phyloP scores from a whole-genome alignment of 1,140 invertebrate genomes.

The Drosophila sechellia region DNA sequence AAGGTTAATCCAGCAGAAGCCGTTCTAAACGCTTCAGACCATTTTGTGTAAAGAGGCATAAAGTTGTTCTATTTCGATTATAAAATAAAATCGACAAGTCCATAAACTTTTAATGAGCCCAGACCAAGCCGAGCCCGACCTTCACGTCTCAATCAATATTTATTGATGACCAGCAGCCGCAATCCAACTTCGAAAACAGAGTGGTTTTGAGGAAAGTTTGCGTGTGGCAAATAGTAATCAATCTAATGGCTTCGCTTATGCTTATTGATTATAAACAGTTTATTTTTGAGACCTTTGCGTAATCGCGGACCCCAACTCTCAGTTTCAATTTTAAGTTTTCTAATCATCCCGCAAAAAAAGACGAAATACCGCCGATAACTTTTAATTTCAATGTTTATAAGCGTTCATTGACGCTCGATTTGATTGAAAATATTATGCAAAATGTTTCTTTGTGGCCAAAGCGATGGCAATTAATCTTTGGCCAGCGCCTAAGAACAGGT shows the following conservation, averaged over 20 bases:
- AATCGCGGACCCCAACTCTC: constrained; percentile 65
- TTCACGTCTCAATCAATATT: constrained; percentile 47
- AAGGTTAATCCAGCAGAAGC: constrained; percentile 42
- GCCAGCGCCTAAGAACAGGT: constrained; percentile 65
- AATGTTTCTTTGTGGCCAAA: constrained; percentile 49
- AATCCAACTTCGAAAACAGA: constrained; percentile 26
- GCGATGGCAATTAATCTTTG: constrained; percentile 66
- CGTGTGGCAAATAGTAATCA: constrained; percentile 55
- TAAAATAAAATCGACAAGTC: constrained; percentile 27
- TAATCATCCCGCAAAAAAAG: constrained; percentile 6
- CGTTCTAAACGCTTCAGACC: constrained; percentile 7
- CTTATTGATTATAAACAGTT: constrained; percentile 51
- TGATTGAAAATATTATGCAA: constrained; percentile 68
- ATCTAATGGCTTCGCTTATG: constrained; percentile 48
- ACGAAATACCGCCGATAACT: constrained; percentile 46
- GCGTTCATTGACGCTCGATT: constrained; percentile 73
- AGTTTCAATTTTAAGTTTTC: constrained; percentile 48
- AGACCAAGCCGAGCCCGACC: constrained; percentile 8
- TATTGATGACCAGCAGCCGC: constrained; percentile 33
- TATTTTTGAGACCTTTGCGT: constrained; percentile 68
- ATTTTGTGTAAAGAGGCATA: constrained; percentile 46
- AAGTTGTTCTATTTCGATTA: constrained; percentile 38
- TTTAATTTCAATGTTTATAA: constrained; percentile 66
- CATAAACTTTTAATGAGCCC: constrained; percentile 46
- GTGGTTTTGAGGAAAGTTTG: constrained; percentile 53